A percentile compares a stretch with the other conserved stretches of the same genome.
phyloP scores from a whole-genome alignment of 2,888 invertebrate genomes.

The Salpingus planirostris region DNA sequence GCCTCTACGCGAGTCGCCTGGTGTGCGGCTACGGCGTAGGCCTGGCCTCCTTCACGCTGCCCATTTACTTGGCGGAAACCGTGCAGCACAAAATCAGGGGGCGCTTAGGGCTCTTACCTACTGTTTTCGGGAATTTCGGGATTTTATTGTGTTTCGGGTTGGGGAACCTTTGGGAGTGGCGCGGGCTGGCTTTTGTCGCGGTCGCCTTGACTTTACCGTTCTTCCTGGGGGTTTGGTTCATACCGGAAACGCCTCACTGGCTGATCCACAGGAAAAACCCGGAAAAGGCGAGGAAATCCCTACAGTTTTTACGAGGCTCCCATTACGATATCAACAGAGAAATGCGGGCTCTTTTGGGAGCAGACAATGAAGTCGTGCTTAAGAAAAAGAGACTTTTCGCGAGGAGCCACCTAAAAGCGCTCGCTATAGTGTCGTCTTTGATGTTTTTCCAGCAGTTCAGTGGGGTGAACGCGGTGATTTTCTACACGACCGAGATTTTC shows the following conservation, averaged over 20 bases:
- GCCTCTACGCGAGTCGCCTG: conserved; percentile 71
- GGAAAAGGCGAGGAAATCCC: conserved; percentile 65
- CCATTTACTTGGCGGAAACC: conserved; percentile 90
- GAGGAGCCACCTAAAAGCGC: conserved; percentile 61
- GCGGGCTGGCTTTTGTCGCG: conserved; percentile 68
- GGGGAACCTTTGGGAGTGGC: conserved; percentile 75
- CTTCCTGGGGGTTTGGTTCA: conserved; percentile 62
- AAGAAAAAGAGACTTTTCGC: conserved; percentile 49
- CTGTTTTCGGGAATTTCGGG: conserved; percentile 78
- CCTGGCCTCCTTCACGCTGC: conserved; percentile 74
- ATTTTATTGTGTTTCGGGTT: conserved; percentile 70
- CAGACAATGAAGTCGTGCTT: conserved; percentile 57
- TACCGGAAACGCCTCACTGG: conserved; percentile 93
- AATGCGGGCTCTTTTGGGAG: conserved; percentile 61
- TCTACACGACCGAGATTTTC: conserved; percentile 83
- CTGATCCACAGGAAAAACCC: conserved; percentile 68
- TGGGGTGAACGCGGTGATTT: conserved; percentile 93
- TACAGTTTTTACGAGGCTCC: conserved; percentile 77
- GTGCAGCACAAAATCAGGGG: conserved; percentile 87
- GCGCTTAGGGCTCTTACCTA: conserved; percentile 75
- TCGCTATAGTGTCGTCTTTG: conserved; percentile 72
- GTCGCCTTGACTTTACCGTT: conserved; percentile 69
- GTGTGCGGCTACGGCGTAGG: conserved; percentile 84
- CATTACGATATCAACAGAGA: conserved; percentile 67
- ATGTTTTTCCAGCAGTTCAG: conserved; percentile 95